Conservation (phyloP, 2,888 invertebrate species). For the Erebia palarica region DNA sequence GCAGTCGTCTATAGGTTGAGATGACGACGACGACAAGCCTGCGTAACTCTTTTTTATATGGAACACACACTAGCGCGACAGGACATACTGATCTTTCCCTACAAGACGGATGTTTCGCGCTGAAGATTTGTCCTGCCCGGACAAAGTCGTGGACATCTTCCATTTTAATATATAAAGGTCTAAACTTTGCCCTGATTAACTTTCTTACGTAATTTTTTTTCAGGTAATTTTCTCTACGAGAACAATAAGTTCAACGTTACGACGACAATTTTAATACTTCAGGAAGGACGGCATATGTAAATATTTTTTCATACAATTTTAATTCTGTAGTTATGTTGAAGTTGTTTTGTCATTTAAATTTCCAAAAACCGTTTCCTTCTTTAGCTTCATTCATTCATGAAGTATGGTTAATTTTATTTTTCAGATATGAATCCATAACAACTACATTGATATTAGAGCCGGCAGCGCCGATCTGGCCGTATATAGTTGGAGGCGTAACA, state of each 20-base stretch:
- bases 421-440: slow-evolving; percentile 48
- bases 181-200: neutral
- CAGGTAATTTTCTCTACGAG: slow-evolving; percentile 54
- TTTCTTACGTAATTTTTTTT: slow-evolving; percentile 33
- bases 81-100: too few relatives aligned
- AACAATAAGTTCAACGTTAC: slow-evolving; percentile 53
- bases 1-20: too few relatives aligned
- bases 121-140: too few relatives aligned
- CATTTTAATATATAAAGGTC: neutral
- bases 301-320: slow-evolving; percentile 32
- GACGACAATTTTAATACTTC: slow-evolving; percentile 45
- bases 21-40: too few relatives aligned
- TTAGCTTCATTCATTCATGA: too few relatives aligned
- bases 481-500: slow-evolving; percentile 55
- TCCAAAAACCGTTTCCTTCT: too few relatives aligned
- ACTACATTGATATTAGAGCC: slow-evolving; percentile 58
- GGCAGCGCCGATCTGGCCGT: slow-evolving; percentile 60
- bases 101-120: too few relatives aligned
- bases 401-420: slow-evolving; percentile 21
- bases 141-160: too few relatives aligned
- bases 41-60: too few relatives aligned
- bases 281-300: slow-evolving; percentile 49
- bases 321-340: neutral
- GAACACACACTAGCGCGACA: too few relatives aligned
- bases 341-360: too few relatives aligned